Evolutionary conservation across 2,113 vertebrate species (phyloP), one percentile per base, ranked within the genome.

Genomic region (Xiphophorus maculatus): DNA sequence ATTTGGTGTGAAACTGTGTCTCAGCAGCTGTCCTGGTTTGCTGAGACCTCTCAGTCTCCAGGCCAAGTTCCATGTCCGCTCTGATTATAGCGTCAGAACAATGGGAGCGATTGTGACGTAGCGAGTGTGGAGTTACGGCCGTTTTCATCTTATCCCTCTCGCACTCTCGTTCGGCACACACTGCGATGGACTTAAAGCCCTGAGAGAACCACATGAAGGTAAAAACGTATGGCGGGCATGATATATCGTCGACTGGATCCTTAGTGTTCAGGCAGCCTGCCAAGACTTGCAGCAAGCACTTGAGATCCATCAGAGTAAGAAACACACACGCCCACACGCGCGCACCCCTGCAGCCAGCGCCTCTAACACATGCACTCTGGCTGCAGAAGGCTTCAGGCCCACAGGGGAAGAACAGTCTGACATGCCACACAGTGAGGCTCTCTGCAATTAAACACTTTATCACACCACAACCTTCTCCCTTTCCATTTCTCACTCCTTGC

Each of bases 31-130:
- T 91, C 86, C 91, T 86, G 87, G 82, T 80, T 92, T 87, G 90
- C 87, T 76, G 86, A 90, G 93, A 93, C 91, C 87, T 90, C 89
- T 89, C 54, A 80, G 73, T 85, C 87, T 90, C 81, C 79, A 88
- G 82, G 91, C 92, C 92, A 92, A 93, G 90, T 90, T 91, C 91
- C 92, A 91, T 92, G 93, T 94, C 92, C 91, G 85, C 92, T 89
- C 91, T 92, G 93, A 94, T 94, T 93, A 92, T 89, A 86, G 87
- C 77, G 66, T 69, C 62, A 73, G 90, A 94, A 95, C 94, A 95
- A 95, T 95, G 92, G 42, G 27, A 85, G 76, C 88, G 90, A 94
- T 94, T 95, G 94, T 95, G 88, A 88, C 63, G 65, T 85, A 48
- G 74, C 30, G 63, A 91, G 86, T 75, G 69, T 68, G 72, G 81